Base-by-base conservation (phyloP, 2,113 vertebrate species). In the Rhinoptilus africanus region DNA sequence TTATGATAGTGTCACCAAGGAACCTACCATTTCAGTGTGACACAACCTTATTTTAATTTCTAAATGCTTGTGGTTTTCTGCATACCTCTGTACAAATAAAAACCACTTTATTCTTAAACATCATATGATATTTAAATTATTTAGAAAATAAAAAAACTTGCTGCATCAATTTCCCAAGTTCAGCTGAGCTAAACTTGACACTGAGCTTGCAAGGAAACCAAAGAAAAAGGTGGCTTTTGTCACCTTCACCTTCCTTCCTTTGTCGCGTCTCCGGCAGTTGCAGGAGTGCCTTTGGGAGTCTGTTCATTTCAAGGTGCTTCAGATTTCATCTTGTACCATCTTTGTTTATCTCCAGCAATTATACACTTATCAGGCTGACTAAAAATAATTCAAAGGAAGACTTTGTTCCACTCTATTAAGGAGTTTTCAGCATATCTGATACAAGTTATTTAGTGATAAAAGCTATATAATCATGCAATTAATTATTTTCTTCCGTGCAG, bases 241-340 rank as follows among this genome's bases (percentile, higher is more conserved):
- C 10, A 0, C 45, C 32, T 69, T 62, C 17, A 35, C 5, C 6
- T 67, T 77, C 51, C 82, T 60, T 54, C 35, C 16, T 83, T 67
- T 2, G 0, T 37, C 1, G 0, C 7, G 0, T 62, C 45, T 88
- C 67, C 60, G 62, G 14, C 18, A 35, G 51, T 60, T 39, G 14
- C 24, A 54, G 13, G 45, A 88, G 8, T 45, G 7, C 48, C 62
- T 92, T 75, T 60, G 48, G 56, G 35, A 67, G 9, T 5, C 54
- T 24, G 3, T 35, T 86, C 68, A 48, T 68, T 77, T 93, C 73
- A 68, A 76, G 79, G 34, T 79, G 53, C 30, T 84, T 72, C 66
- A 81, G n/a, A 72, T 89, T 75, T 87, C 15, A 28, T 56, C 48
- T 72, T 72, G n/a, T n/a, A 48, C 27, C 35, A 56, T 43, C 19